Base-by-base conservation (phyloP, 1,140 invertebrate species). In the Eriocheir sinensis region DNA sequence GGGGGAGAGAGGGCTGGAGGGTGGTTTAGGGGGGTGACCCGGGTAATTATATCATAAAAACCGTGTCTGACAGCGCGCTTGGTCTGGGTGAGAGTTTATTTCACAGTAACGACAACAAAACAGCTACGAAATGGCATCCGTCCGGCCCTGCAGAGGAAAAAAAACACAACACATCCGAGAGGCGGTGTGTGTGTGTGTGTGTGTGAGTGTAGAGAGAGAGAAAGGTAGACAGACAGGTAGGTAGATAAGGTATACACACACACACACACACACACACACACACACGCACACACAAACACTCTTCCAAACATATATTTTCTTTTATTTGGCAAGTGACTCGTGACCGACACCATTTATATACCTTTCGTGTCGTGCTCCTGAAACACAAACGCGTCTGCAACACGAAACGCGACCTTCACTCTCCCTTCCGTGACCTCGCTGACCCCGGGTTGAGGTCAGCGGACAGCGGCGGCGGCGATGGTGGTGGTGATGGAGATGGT, bases 21-120 rank as follows among this genome's bases (percentile, higher is more conserved):
- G 44, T 4, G 44, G 44, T 4, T 15, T 15, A n/a, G 27, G 60
- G 21, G 60, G 60, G 21, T 72, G 21, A 72, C 60, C 60, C n/a
- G 60, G 60, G 60, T 72, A 72, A 72, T 72, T 72, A 72, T 72
- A 72, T 72, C 60, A 72, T 72, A 72, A 72, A 72, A 72, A 72
- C 60, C 60, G n/a, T 6, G 21, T 72, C 60, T 72, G 60, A 72
- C 60, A 72, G 60, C 60, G 21, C 27, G 60, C 60, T 72, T 72
- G 27, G 60, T 72, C 60, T n/a, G 60, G 60, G 60, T 72, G 60
- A 72, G 60, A 72, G 60, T 72, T 72, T 72, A 72, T 72, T 72
- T 72, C 60, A 72, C 60, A 72, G 60, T 72, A 72, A 72, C n/a
- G 60, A 72, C 27, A 53, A 53, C 48, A 72, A 72, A 72, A 72